Evolutionary conservation across 2,888 invertebrate genomes (phyloP), one percentile per base, ranked within the genome.

Genomic region (Mythimna vitellina): DNA sequence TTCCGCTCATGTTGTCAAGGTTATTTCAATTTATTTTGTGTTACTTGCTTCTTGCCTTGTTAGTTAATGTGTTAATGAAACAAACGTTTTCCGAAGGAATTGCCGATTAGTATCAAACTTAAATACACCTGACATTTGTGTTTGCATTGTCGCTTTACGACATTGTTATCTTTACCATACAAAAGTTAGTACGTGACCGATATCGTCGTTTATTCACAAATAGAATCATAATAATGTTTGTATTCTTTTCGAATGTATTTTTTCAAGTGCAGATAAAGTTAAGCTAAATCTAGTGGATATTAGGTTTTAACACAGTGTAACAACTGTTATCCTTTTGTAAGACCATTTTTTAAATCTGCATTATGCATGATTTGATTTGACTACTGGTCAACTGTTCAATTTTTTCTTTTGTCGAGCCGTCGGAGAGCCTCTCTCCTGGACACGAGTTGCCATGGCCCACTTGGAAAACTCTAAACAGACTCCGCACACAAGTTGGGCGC

Each of bases 111-210:
- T 73, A 69, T 60, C 58, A 61, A 66, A 78, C n/a, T 60, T 57
- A 84, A 86, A 49, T 81, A 88, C 75, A 67, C 61, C 80, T 80
- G 80, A 80, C 80, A 46, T 46, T 78, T 84, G 81, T 81, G 84
- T 77, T 76, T 62, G 73, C 73, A 79, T 85, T 87, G 84, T 83
- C 70, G 60, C 62, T 65, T 65, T 51, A 73, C 70, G 74, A 85
- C 86, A 82, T 83, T 88, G 76, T 56, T 76, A 57, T 58, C 70
- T 58, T 6, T 69, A 65, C 17, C 58, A 53, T 75, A 81, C 61
- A 72, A 69, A 73, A 77, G 78, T 75, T 73, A 88, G 86, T 85
- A 86, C 81, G 84, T 87, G 88, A 87, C 87, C 85, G 88, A 88
- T 89, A 87, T 85, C 82, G 73, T 57, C 35, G 42, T 51, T 76